These are phyloP conservation scores for Drosophila novamexicana DNA, from an alignment of 1,140 invertebrate genomes.

Conservation along the genomic window DNA sequence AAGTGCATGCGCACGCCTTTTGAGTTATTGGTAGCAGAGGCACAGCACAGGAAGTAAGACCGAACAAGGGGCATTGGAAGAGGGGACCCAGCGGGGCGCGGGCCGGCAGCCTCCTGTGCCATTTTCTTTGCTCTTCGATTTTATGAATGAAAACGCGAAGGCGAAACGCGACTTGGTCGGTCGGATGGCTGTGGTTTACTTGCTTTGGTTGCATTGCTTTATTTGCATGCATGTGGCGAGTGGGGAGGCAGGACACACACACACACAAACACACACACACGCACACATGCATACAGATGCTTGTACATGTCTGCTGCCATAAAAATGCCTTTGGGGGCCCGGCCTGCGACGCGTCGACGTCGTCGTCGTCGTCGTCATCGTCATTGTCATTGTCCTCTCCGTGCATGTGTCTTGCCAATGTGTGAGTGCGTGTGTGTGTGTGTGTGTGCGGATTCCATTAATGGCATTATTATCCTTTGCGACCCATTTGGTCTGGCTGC, in stretches of 20 bases:
- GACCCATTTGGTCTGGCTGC: conserved; percentile 33
- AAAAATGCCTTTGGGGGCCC: conserved; percentile 66
- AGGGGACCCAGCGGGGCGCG: not conserved
- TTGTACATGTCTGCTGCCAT: conserved; percentile 53
- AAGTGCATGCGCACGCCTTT: conserved; percentile 75
- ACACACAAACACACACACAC: conserved; percentile 16
- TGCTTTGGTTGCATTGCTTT: conserved; percentile 57
- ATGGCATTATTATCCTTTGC: conserved; percentile 67
- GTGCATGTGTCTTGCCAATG: conserved; percentile 4
- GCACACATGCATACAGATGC: not conserved
- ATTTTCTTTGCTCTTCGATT: conserved; percentile 78
- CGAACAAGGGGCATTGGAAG: not conserved
- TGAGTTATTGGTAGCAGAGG: conserved; percentile 70
- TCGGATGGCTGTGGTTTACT: conserved; percentile 53
- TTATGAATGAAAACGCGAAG: conserved; percentile 76
- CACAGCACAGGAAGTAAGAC: conserved; percentile 11
- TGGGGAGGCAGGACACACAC: conserved; percentile 46
- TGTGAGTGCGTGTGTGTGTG: conserved; percentile 12
- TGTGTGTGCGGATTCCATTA: conserved; percentile 48
- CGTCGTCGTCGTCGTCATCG: conserved; percentile 23
- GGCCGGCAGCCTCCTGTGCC: conserved; percentile 45
- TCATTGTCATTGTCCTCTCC: conserved; percentile 17
- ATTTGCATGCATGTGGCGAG: conserved; percentile 65
- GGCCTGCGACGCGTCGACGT: conserved; percentile 46
- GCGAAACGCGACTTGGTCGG: conserved; percentile 66